phyloP scores from a whole-genome alignment of 2,888 invertebrate species.

The Notodonta dromedarius region DNA sequence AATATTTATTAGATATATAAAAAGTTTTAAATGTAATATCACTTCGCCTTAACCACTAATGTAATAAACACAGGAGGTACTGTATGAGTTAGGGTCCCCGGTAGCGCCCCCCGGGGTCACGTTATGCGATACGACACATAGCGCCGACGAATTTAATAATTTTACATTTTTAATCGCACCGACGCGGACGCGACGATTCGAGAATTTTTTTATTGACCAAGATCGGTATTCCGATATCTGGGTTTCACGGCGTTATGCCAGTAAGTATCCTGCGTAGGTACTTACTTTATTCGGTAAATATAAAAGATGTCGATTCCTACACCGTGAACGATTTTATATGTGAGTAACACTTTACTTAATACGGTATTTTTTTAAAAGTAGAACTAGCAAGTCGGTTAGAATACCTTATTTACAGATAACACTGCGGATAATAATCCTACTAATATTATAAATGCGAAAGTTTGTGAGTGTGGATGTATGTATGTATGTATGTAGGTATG shows the following conservation, averaged over 20 bases:
- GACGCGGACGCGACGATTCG: conserved; percentile 34
- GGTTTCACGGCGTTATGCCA: background rate
- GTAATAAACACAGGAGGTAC: conserved; percentile 10
- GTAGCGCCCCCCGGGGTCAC: conserved; percentile 77
- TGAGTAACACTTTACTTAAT: too few relatives aligned
- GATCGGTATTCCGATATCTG: conserved; percentile 35
- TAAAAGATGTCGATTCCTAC: too few relatives aligned
- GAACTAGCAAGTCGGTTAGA: too few relatives aligned
- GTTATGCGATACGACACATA: conserved; percentile 74
- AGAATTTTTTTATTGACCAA: conserved; percentile 33
- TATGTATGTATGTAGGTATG: too few relatives aligned
- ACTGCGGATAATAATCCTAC: too few relatives aligned
- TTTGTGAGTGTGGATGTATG: too few relatives aligned
- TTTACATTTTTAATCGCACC: conserved; percentile 43
- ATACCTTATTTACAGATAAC: too few relatives aligned
- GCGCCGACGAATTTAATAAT: conserved; percentile 59
- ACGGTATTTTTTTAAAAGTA: too few relatives aligned
- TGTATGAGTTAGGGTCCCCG: conserved; percentile 63
- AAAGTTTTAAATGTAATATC: background rate
- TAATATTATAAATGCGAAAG: too few relatives aligned
- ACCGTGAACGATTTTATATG: too few relatives aligned
- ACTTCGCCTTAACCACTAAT: conserved; percentile 1
- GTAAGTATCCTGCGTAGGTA: background rate
- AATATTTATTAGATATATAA: too few relatives aligned
- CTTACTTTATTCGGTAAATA: background rate